Conservation (phyloP, 2,113 vertebrate species). For the Atlantisia rogersi region DNA sequence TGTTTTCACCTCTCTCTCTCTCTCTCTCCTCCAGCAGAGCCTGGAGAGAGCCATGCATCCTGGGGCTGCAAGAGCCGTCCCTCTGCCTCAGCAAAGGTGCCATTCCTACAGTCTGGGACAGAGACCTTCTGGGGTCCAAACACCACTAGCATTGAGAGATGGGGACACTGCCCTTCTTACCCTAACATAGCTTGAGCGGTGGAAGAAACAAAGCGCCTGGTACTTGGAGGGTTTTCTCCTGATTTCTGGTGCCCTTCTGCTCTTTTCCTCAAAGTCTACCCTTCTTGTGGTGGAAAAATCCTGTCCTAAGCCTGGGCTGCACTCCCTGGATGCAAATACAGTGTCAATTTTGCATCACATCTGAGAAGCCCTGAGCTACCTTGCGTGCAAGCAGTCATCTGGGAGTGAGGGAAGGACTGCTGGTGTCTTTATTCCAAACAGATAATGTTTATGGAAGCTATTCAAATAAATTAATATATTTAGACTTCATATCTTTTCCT, state of each 20-base stretch:
- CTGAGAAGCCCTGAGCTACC: fast-evolving
- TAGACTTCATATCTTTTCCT: not conserved
- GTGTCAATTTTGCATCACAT: fast-evolving
- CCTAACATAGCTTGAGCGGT: fast-evolving
- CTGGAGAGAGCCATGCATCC: not conserved
- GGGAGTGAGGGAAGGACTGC: fast-evolving
- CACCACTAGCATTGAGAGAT: fast-evolving
- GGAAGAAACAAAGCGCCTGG: not conserved
- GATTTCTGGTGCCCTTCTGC: not conserved
- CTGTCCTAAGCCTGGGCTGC: not conserved
- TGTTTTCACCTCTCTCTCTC: not conserved
- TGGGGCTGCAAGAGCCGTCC: fast-evolving
- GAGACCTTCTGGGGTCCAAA: not conserved
- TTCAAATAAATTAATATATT: not conserved
- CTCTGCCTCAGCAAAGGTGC: not conserved
- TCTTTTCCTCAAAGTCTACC: not conserved
- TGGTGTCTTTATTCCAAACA: not conserved
- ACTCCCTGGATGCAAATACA: fast-evolving
- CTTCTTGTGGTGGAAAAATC: not conserved
- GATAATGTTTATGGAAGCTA: not conserved
- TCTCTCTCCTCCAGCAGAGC: not conserved
- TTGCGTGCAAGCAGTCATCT: not conserved
- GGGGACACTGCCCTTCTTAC: not conserved
- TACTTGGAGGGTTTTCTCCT: not conserved
- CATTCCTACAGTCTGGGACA: not conserved